Base-by-base conservation (phyloP, 2,797 vertebrate genomes). In the Ficedula albicollis region DNA sequence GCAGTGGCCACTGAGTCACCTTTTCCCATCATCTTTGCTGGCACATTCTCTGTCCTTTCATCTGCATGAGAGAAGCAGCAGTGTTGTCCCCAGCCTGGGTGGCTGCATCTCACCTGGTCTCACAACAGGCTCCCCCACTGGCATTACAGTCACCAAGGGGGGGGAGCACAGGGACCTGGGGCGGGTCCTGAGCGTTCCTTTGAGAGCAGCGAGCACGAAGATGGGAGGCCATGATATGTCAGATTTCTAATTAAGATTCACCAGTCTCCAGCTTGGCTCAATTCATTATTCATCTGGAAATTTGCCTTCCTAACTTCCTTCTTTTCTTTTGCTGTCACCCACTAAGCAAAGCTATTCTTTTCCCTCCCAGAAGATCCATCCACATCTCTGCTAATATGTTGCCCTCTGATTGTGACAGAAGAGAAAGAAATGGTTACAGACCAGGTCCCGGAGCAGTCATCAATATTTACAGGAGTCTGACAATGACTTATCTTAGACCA, bases 381-480 rank as follows among this genome's bases (percentile, higher is more conserved):
- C 4, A 56, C 46, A 39, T 72, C 21, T 80, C 58, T 51, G 64
- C 49, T 74, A 79, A 82, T 44, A 43, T 15, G 58, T 49, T 8
- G 11, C 55, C 58, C 60, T 91, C 48, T 46, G 58, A 58, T 25
- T 62, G 74, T 67, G 87, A 90, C 51, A 67, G 69, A 80, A 59
- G 75, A 81, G 55, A 90, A 93, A 96, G 79, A 58, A 81, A 73
- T 48, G 13, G 51, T 56, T 95, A 34, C 34, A 67, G 52, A 76
- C 66, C 70, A 51, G 43, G n/a, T 93, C 94, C 66, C 0, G 3
- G 62, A 90, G 82, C 69, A 69, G 51, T 94, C 87, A 78, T 93
- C 92, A 94, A 91, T 94, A 94, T 96, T 96, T 94, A 84, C 77
- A 69, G 52, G 56, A 62, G 56, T 66, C 76, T 94, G 87, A 92